Base-by-base conservation (phyloP, 2,888 invertebrate species). In the Diogma glabrata region DNA sequence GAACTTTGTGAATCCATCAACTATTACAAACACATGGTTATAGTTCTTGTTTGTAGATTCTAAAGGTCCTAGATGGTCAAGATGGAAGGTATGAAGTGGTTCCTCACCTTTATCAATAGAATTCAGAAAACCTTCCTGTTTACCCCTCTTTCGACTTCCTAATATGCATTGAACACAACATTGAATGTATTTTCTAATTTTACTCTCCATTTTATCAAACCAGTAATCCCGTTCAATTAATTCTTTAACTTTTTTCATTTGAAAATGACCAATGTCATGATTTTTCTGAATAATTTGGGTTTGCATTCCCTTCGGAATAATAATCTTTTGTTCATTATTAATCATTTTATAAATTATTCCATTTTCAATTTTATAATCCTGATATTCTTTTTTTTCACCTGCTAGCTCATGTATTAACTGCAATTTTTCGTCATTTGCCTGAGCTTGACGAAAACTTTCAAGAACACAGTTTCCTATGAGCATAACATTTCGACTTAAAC, bases 241-340 rank as follows among this genome's bases (percentile, higher is more conserved):
- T 17, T 62, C 59, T 20, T 53, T 56, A 1, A 55, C 63, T 49
- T 62, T 65, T 20, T 55, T 59, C 9, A 51, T 55, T 1, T 55
- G 56, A 56, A 66, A 67, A 57, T 67, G 65, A 26, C 67, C 65
- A 23, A 57, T 56, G 23, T 61, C 61, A 53, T 69, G 67, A 1
- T 57, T 57, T n/a, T 53, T 59, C 30, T 55, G 56, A 4, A 69
- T 66, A 2, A 69, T 59, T 51, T 67, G 61, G 7, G 49, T 53
- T 51, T 63, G 58, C 63, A 71, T 62, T 8, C 19, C 17, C 19
- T 56, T 60, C 1, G 68, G 67, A 20, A 67, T 59, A 0, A 64
- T 62, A 6, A 65, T 51, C 4, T 62, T 22, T 1, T 57, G 46
- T 48, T 53, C 51, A 7, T 50, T 38, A 6, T 36, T 45, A 12